A percentile compares a stretch with the other conserved stretches of the same genome.
Evolutionary conservation across 2,113 vertebrate genomes (phyloP).

Genomic region (Fregetta grallaria): DNA sequence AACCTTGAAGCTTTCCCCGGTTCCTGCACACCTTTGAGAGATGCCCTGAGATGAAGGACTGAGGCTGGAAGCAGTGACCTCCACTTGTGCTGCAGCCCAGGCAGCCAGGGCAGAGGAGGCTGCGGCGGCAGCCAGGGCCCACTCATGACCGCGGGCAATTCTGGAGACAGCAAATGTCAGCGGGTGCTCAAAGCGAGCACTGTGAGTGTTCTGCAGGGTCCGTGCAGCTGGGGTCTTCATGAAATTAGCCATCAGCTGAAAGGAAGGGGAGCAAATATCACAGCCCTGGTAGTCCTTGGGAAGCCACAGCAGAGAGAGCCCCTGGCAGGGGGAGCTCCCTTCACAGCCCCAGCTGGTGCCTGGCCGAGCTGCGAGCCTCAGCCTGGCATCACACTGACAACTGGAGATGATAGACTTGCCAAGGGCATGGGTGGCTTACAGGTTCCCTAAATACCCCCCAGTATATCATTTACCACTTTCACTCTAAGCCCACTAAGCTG

Average conservation of each 20-base stretch:
- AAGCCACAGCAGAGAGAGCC: rapidly evolving
- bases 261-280: neutral
- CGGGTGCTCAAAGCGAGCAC: no score
- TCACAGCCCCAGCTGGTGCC: neutral
- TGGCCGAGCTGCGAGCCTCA: rapidly evolving
- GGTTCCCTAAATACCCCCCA: neutral
- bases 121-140: neutral
- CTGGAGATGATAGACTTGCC: neutral
- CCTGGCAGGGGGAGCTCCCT: neutral
- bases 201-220: neutral
- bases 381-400: neutral
- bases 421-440: neutral
- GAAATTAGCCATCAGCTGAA: neutral
- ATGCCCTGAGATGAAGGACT: neutral
- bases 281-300: neutral
- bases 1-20: rapidly evolving
- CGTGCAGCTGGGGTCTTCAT: neutral
- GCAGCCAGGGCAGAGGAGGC: neutral
- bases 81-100: neutral
- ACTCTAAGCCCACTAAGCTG: neutral
- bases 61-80: neutral
- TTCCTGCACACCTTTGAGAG: neutral
- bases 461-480: neutral
- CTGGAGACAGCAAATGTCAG: neutral
- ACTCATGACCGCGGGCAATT: neutral